Base-by-base conservation (phyloP, 1,140 invertebrate species). In the Zaprionus davidi region DNA sequence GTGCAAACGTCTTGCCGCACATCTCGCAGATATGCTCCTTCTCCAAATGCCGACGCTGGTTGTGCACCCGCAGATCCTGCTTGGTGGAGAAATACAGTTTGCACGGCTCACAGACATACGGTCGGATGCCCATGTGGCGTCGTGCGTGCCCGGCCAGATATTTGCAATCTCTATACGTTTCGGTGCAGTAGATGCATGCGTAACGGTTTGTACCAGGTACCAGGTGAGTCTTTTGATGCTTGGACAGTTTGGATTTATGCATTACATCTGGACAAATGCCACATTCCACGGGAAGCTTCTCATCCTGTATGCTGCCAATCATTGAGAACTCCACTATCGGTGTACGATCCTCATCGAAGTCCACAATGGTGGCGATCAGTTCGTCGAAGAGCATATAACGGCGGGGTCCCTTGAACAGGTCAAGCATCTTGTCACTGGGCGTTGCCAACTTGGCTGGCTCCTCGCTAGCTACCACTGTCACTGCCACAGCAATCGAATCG, bases 21-120 rank as follows among this genome's bases (percentile, higher is more conserved):
- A 92, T 76, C 55, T 92, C 91, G 41, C 91, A 92, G n/a, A 91
- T 90, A 46, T 92, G 91, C 59, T 92, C 91, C 59, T 91, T 92
- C n/a, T 88, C 75, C 24, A 90, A 53, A 36, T 92, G 91, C 1
- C 91, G 72, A 0, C 91, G 82, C 71, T 92, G 91, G 13, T 92
- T 92, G 60, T 92, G 91, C 0, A 92, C 91, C 0, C 82, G 76
- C 36, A 92, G 41, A 34, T 92, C 91, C 71, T 92, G 90, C 44
- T 92, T 92, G 24, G 91, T 92, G 24, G 84, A 86, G 31, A 92
- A 92, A 36, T 92, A 92, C 36, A 92, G 58, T 12, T 91, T 91
- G 41, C 91, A 92, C 3, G 78, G 38, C 26, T 92, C 87, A 49
- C 91, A 92, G 1, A 92, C 91, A 46, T 92, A 92, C 3, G 91